phyloP scores from a whole-genome alignment of 1,140 invertebrate species.

The Magallana gigas region DNA sequence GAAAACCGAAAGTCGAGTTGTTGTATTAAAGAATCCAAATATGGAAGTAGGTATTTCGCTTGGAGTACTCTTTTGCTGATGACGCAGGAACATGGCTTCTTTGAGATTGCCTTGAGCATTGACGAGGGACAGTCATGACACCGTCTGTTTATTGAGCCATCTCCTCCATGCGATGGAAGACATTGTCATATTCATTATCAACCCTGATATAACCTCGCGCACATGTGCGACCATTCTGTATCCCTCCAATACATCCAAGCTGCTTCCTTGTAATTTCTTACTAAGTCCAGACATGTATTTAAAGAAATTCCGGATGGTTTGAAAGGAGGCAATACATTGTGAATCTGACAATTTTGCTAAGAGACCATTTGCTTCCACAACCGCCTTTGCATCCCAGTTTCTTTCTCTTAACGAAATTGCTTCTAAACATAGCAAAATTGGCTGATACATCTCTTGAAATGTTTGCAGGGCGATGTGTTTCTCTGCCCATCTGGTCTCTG shows the following conservation, averaged over 20 bases:
- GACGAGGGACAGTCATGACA: slow-evolving; percentile 47
- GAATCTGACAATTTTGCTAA: neutral
- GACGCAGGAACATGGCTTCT: slow-evolving; percentile 50
- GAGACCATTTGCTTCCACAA: slow-evolving; percentile 27
- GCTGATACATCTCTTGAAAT: slow-evolving; percentile 44
- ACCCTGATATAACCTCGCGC: neutral
- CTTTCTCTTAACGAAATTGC: neutral
- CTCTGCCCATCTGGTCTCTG: slow-evolving; percentile 45
- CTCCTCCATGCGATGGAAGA: slow-evolving; percentile 34
- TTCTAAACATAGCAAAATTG: slow-evolving; percentile 34
- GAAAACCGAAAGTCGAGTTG: no score
- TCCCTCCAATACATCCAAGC: no score
- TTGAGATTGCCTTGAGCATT: slow-evolving; percentile 56
- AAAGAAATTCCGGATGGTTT: neutral
- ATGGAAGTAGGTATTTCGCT: slow-evolving; percentile 49
- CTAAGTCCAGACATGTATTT: neutral
- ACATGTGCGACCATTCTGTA: no score
- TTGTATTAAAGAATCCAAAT: slow-evolving; percentile 32
- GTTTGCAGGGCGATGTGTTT: slow-evolving; percentile 39
- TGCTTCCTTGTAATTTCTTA: no score
- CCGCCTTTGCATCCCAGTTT: slow-evolving; percentile 42
- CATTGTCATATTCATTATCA: slow-evolving; percentile 36
- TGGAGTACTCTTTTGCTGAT: slow-evolving; percentile 50
- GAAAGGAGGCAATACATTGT: neutral
- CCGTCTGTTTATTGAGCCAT: slow-evolving; percentile 47